Base-by-base conservation (phyloP, 2,797 vertebrate genomes). In the Alectoris magna region DNA sequence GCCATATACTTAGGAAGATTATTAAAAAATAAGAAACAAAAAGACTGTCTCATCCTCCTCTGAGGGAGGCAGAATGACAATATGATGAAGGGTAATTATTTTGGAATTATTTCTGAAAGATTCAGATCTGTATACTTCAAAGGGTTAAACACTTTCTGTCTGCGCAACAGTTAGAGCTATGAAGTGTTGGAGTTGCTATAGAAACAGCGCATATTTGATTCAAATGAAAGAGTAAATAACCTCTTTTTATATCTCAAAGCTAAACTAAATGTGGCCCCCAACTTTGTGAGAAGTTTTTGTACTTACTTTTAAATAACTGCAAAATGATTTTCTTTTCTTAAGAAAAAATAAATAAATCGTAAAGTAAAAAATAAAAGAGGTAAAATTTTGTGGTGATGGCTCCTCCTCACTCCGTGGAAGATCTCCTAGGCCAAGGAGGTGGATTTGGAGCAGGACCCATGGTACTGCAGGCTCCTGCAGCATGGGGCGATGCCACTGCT, bases 101-200 rank as follows among this genome's bases (percentile, higher is more conserved):
- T 80, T 24, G 39, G 21, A 41, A 34, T 34, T 43, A 62, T 53
- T 92, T 87, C 38, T 44, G 66, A 43, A 72, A 66, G 29, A 83
- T 41, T 44, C 72, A 34, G 55, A 48, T 62, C 55, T 4, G 0
- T 46, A 18, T 19, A 48, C 48, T 84, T 81, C 27, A 63, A 83
- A 94, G 93, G 79, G 96, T 96, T 96, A 94, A 96, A 72, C 29
- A 2, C 72, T 59, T 69, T 46, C 75, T 34, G 46, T 24, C 78
- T 75, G 78, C 55, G 76, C 73, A 91, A 91, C 84, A 85, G 91
- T 87, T 69, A 29, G 94, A 80, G 79, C 84, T 69, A 11, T 62
- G 72, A 88, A 88, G 84, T 90, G 88, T 78, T 71, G 67, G 59
- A 38, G 95, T 96, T 95, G 84, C 95, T 92, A 96, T 95, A 58